Conservation (phyloP, 2,113 vertebrate genomes). For the Plotosus lineatus region DNA sequence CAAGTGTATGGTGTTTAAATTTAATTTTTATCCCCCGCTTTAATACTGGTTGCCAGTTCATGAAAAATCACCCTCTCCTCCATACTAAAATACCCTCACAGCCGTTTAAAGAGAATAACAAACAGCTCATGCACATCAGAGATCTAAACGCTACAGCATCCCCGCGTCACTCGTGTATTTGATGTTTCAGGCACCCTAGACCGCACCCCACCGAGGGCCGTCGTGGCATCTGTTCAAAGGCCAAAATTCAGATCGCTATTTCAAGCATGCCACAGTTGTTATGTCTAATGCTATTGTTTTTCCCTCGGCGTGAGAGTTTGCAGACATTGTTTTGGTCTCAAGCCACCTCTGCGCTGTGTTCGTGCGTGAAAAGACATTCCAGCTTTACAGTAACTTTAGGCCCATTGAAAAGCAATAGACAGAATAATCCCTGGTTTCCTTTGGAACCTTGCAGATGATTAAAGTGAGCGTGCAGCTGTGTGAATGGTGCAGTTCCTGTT, state of each 20-base stretch:
- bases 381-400: conserved; percentile 33
- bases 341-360: conserved; percentile 22
- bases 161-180: conserved; percentile 48
- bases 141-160: neutral
- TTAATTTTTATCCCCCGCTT: too few species aligned
- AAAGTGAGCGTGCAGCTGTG: conserved; percentile 13
- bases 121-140: neutral
- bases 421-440: conserved; percentile 49
- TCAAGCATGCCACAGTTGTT: conserved; percentile 58
- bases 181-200: conserved; percentile 58
- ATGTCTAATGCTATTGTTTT: conserved; percentile 53
- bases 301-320: conserved; percentile 47
- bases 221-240: conserved; percentile 52
- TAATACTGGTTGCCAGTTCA: too few species aligned
- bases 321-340: conserved; percentile 28
- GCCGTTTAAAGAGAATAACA: too few species aligned
- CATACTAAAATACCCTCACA: too few species aligned
- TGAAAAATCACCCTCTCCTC: too few species aligned
- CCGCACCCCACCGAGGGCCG: conserved; percentile 31
- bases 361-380: conserved; percentile 35
- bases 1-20: too few species aligned
- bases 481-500: conserved; percentile 8
- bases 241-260: conserved; percentile 52
- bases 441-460: conserved; percentile 10
- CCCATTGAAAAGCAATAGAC: conserved; percentile 54